Base-by-base conservation (phyloP, 2,797 vertebrate species). In the Centroberyx gerrardi region DNA sequence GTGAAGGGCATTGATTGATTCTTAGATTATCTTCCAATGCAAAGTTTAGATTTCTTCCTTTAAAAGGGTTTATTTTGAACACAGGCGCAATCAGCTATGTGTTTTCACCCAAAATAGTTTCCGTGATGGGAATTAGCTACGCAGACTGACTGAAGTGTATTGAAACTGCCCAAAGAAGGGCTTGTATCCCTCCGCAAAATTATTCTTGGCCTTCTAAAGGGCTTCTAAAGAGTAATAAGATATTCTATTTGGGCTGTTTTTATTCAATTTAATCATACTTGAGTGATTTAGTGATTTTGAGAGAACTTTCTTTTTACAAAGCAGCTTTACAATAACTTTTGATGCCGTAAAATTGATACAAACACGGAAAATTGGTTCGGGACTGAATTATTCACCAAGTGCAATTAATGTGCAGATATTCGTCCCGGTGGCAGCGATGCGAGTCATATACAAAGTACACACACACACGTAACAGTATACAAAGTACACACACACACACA, bases 1-100 rank as follows among this genome's bases (percentile, higher is more conserved):
- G 78, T 88, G 77, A 79, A 85, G 66, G 87, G 67, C 87, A 90
- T 67, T 93, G 92, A 93, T 90, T 90, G 91, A 93, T 91, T 87
- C 80, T 76, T 72, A 89, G 88, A 91, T 90, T 86, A 90, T 90
- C 85, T 87, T 84, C 81, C 74, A 68, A 64, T 84, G 76, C 60
- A 86, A 88, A 87, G 73, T 90, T 92, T 84, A 71, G 42, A 78
- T 84, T 85, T 83, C 38, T 60, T 68, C 63, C 48, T 77, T 68
- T 77, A 80, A 88, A 85, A 56, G 70, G 87, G 65, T 90, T 93
- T 88, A 85, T 88, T 86, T 78, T 74, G 17, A 90, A 87, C 86
- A 78, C 9, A 62, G 65, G 49, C 72, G 79, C 86, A 85, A 83
- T 88, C 89, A 62, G 82, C 68, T 17, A 72, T 62, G 74, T 70